Evolutionary conservation across 2,113 vertebrate species (phyloP).

Genomic region (Cygnus buccinator): DNA sequence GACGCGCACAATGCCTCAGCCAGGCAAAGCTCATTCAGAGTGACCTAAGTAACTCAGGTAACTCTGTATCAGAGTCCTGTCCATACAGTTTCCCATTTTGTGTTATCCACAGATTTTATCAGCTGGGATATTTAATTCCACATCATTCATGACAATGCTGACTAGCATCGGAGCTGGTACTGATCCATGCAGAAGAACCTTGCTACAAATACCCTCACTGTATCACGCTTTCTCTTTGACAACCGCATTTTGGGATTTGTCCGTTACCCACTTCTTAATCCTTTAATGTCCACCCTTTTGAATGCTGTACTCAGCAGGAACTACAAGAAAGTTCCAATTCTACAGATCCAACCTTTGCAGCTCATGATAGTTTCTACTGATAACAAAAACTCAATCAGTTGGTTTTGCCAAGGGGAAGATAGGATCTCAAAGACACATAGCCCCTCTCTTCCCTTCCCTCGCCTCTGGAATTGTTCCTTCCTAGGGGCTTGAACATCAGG

Average conservation of each 20-base stretch:
- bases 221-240: slow-evolving; percentile 47
- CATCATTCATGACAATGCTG: slow-evolving; percentile 50
- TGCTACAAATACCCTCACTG: slow-evolving; percentile 17
- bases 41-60: slow-evolving; percentile 21
- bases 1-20: not conserved
- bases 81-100: slow-evolving; percentile 53
- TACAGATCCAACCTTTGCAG: slow-evolving; percentile 19
- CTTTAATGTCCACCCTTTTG: slow-evolving; percentile 32
- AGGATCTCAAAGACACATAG: slow-evolving; percentile 42
- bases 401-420: slow-evolving; percentile 1
- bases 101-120: slow-evolving; percentile 62
- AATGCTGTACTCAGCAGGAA: slow-evolving; percentile 35
- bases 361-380: slow-evolving; percentile 7
- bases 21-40: not conserved
- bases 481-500: not conserved
- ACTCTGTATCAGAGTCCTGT: slow-evolving; percentile 18
- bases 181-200: not conserved
- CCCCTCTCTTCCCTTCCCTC: not conserved
- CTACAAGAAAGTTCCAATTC: slow-evolving; percentile 47
- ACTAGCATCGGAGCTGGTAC: slow-evolving; percentile 31
- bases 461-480: not conserved
- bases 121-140: slow-evolving; percentile 34
- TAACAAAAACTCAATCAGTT: slow-evolving; percentile 54
- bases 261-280: slow-evolving; percentile 49
- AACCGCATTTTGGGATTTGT: slow-evolving; percentile 51